phyloP scores from a whole-genome alignment of 2,888 invertebrate genomes.

The Rhingia rostrata region DNA sequence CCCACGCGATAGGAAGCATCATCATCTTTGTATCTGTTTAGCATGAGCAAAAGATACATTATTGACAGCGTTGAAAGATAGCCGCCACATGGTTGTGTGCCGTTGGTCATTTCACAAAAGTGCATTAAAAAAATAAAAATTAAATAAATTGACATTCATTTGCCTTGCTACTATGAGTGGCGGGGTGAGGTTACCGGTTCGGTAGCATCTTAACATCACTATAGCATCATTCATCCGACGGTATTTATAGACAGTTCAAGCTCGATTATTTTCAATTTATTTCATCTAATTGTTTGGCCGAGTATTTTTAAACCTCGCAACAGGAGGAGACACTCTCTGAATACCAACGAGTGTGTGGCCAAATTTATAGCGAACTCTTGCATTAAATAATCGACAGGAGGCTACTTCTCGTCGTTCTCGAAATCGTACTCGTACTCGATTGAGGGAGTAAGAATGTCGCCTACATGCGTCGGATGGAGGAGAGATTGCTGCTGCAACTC shows the following conservation, averaged over 20 bases:
- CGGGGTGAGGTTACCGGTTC: neutral
- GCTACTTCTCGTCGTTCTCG: conserved; percentile 5
- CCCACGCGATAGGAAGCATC: neutral
- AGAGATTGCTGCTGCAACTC: conserved; percentile 31
- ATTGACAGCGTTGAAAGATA: conserved; percentile 74
- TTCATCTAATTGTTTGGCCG: conserved; percentile 72
- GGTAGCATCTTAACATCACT: neutral
- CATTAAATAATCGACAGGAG: conserved; percentile 62
- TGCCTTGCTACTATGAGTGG: conserved; percentile 15
- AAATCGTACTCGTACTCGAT: conserved; percentile 8
- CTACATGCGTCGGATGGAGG: conserved; percentile 26
- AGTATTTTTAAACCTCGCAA: conserved; percentile 64
- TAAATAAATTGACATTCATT: conserved; percentile 68
- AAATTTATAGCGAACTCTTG: conserved; percentile 64
- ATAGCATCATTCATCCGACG: conserved; percentile 16
- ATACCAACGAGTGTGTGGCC: conserved; percentile 72
- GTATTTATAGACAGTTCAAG: conserved; percentile 69
- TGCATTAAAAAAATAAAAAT: conserved; percentile 11
- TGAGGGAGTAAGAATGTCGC: conserved; percentile 33
- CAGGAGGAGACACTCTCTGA: conserved; percentile 67
- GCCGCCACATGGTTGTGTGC: conserved; percentile 62
- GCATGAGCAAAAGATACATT: conserved; percentile 34
- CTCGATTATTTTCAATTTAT: conserved; percentile 74
- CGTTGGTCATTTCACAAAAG: conserved; percentile 27
- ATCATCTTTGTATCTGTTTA: conserved; percentile 44